These are phyloP conservation scores for Cetoscarus ocellatus DNA, from an alignment of 2,797 vertebrate species.

Conservation along the genomic window DNA sequence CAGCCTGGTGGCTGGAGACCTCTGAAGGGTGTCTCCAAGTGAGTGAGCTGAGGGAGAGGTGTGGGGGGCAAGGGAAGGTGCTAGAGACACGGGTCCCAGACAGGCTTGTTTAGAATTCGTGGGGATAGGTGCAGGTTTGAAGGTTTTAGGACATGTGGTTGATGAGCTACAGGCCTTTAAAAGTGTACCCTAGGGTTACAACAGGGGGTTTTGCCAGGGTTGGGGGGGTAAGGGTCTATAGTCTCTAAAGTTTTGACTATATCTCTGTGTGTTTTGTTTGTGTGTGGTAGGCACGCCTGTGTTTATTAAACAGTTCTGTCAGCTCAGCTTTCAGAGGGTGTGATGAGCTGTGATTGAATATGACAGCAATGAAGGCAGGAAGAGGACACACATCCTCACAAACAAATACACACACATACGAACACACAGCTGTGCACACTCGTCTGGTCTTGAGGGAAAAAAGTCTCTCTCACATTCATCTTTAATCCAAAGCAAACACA, in stretches of 20 bases:
- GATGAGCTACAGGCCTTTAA: too few relatives aligned
- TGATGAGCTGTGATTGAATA: conserved; percentile 51
- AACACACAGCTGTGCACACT: conserved; percentile 43
- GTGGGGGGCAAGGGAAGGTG: neutral
- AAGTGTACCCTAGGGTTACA: too few relatives aligned
- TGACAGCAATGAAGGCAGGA: conserved; percentile 43
- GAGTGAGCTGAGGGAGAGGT: too few relatives aligned
- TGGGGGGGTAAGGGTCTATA: neutral
- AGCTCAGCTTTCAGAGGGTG: conserved; percentile 40
- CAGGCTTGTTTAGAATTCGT: too few relatives aligned
- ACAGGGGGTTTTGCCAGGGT: neutral
- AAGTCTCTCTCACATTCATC: conserved; percentile 51
- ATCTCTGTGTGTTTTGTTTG: conserved; percentile 4
- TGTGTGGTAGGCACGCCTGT: conserved; percentile 9
- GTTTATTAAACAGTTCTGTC: conserved; percentile 63
- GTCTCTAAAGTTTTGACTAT: conserved; percentile 8
- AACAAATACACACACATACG: conserved; percentile 9
- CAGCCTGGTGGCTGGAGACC: too few relatives aligned
- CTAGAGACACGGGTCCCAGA: too few relatives aligned
- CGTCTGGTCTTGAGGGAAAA: conserved; percentile 41
- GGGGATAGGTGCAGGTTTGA: too few relatives aligned
- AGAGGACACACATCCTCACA: conserved; percentile 20
- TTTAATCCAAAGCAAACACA: conserved; percentile 68
- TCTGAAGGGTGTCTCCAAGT: too few relatives aligned
- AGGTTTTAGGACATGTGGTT: too few relatives aligned